Percentiles rank a stretch among this genome's conserved stretches.
Conservation (phyloP, 2,888 invertebrate genomes). For the Pteria penguin region DNA sequence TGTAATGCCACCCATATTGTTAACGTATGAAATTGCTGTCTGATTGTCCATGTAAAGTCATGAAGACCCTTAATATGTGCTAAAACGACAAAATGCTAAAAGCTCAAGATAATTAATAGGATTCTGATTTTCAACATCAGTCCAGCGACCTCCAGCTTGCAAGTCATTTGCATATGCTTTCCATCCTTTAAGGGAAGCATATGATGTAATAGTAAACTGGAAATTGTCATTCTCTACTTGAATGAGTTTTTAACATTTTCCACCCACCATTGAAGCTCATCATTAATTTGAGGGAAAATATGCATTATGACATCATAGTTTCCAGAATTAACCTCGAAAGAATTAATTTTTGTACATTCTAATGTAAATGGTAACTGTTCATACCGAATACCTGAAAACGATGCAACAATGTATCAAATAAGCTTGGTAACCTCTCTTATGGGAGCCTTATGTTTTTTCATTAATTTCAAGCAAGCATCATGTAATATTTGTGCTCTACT, state of each 20-base stretch:
- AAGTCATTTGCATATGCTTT: background rate
- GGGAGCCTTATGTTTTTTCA: background rate
- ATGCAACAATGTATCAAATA: constrained; percentile 6
- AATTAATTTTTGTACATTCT: constrained; percentile 4
- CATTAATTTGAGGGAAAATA: background rate
- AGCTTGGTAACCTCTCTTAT: constrained; percentile 16
- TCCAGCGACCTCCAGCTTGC: background rate
- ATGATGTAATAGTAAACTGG: constrained; percentile 1
- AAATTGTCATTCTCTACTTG: background rate
- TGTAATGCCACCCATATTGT: constrained; percentile 22
- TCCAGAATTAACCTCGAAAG: background rate
- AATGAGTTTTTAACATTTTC: background rate
- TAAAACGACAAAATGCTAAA: constrained; percentile 5
- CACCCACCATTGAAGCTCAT: constrained; percentile 6
- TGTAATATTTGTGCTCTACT: background rate
- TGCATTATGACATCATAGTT: background rate
- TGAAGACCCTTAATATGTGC: no score
- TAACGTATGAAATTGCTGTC: constrained; percentile 24
- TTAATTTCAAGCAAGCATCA: background rate
- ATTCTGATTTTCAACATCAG: background rate
- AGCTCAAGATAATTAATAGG: constrained; percentile 26
- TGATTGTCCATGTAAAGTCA: constrained; percentile 4
- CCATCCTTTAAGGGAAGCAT: constrained; percentile 16
- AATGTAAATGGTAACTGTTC: background rate
- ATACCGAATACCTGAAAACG: constrained; percentile 11